Conservation (phyloP, 2,888 invertebrate species). For the Amphipyra tragopoginis region DNA sequence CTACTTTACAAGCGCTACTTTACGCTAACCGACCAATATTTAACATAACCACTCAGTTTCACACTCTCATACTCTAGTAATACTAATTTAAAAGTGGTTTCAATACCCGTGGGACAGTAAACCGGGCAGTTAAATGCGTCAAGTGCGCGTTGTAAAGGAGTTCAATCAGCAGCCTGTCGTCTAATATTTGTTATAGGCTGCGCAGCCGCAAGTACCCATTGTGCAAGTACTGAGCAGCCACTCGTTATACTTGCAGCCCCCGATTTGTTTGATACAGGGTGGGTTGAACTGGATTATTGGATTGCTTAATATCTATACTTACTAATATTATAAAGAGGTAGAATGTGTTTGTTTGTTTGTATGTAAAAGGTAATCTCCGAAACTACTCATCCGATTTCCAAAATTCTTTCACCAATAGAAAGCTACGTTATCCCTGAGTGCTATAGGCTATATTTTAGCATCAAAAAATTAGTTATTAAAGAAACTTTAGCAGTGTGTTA, state of each 20-base stretch:
- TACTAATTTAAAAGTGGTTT: slow-evolving; percentile 54
- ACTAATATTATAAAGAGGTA: too few relatives aligned
- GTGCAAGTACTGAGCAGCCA: slow-evolving; percentile 54
- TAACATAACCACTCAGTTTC: slow-evolving; percentile 6
- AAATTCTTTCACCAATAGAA: too few relatives aligned
- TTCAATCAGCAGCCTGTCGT: slow-evolving; percentile 58
- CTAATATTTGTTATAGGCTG: slow-evolving; percentile 72
- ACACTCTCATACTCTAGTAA: slow-evolving; percentile 11
- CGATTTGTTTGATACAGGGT: slow-evolving; percentile 41
- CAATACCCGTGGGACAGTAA: slow-evolving; percentile 42
- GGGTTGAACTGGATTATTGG: neutral
- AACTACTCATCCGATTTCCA: too few relatives aligned
- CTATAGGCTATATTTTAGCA: too few relatives aligned
- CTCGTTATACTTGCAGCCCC: slow-evolving; percentile 56
- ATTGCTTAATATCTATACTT: too few relatives aligned
- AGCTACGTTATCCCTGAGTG: too few relatives aligned
- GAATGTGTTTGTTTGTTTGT: too few relatives aligned
- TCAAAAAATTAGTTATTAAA: too few relatives aligned
- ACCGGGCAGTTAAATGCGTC: slow-evolving; percentile 47
- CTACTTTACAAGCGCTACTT: neutral
- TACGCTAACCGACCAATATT: neutral
- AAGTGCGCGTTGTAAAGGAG: slow-evolving; percentile 44
- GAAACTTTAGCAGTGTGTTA: too few relatives aligned
- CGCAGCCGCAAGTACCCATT: slow-evolving; percentile 73
- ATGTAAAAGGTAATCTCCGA: too few relatives aligned